Evolutionary conservation across 2,797 vertebrate genomes (phyloP).

Genomic region (Tolypeutes matacus): DNA sequence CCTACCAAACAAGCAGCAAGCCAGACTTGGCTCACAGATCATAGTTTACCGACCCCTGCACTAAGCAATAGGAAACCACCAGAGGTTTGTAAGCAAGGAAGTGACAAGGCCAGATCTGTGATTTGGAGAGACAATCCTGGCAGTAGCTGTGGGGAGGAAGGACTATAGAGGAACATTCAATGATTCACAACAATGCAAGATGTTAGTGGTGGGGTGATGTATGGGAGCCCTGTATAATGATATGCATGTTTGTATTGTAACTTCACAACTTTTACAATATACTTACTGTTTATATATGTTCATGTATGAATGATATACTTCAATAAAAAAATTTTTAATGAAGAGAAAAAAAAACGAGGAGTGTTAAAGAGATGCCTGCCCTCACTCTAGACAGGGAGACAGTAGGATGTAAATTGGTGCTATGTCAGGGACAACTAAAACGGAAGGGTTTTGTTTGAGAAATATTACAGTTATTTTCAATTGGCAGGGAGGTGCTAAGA

Average conservation of each 20-base stretch:
- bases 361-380: not conserved
- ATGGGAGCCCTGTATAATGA: too few species aligned
- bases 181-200: too few species aligned
- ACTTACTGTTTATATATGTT: too few species aligned
- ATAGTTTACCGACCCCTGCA: not conserved
- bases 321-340: too few species aligned
- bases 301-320: too few species aligned
- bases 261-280: too few species aligned
- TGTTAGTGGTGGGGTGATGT: too few species aligned
- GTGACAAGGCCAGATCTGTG: not conserved
- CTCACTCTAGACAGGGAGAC: not conserved
- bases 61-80: not conserved
- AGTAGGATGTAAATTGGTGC: not conserved
- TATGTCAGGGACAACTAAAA: not conserved
- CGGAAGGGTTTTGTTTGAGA: not conserved
- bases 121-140: constrained; percentile 3
- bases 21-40: not conserved
- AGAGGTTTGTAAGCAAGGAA: not conserved
- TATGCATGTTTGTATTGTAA: too few species aligned
- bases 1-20: not conserved
- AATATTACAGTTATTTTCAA: not conserved
- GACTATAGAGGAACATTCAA: not conserved
- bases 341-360: too few species aligned
- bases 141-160: not conserved
- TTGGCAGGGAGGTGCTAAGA: not conserved